These are phyloP conservation scores for Rotaria socialis DNA, from an alignment of 2,888 invertebrate genomes.

Conservation along the genomic window DNA sequence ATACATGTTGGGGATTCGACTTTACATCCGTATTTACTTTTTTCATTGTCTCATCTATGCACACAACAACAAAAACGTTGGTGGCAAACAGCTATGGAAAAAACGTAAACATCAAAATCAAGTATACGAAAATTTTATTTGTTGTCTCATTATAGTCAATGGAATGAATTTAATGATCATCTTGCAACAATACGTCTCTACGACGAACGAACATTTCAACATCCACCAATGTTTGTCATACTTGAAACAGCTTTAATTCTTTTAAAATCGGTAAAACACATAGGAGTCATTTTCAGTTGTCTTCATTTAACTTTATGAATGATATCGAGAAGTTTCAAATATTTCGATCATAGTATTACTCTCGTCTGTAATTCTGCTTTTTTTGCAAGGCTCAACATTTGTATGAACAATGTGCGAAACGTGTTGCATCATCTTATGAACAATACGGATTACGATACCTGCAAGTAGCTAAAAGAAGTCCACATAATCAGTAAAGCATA, in stretches of 20 bases:
- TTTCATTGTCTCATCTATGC: background rate
- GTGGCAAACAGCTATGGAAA: slow-evolving; percentile 2
- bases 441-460: background rate
- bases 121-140: background rate
- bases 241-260: background rate
- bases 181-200: background rate
- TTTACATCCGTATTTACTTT: background rate
- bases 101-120: background rate
- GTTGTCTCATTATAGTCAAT: background rate
- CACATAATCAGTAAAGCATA: background rate
- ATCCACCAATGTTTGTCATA: background rate
- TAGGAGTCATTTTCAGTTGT: no score
- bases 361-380: background rate
- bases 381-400: background rate
- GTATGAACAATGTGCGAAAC: background rate
- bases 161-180: background rate
- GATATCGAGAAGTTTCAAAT: no score
- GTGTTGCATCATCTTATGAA: background rate
- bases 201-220: background rate
- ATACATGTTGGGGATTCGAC: background rate
- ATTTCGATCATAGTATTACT: no score
- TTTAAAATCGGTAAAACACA: background rate
- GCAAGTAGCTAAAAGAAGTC: background rate
- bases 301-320: no score
- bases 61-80: slow-evolving; percentile 8